A percentile compares a stretch with the other conserved stretches of the same genome.
phyloP scores from a whole-genome alignment of 2,113 vertebrate species.

The Panthera leo region DNA sequence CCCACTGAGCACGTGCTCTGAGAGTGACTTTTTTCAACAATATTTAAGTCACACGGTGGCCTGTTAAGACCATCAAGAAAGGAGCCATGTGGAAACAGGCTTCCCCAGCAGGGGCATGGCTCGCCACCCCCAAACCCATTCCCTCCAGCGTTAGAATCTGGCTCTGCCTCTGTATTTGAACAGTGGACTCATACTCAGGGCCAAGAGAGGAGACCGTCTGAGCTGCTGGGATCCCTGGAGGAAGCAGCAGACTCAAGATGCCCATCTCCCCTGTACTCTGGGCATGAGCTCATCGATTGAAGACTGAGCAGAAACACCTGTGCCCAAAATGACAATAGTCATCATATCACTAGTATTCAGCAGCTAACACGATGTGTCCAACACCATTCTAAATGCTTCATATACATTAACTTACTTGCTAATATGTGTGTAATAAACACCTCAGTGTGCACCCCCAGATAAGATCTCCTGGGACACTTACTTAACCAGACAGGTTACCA shows the following conservation, averaged over 20 bases:
- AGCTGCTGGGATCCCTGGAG: not conserved
- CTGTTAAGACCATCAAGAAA: not conserved
- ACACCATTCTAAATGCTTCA: not conserved
- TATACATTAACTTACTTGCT: not conserved
- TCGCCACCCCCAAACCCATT: not conserved
- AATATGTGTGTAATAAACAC: not conserved
- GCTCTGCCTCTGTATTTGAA: not conserved
- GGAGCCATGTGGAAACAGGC: not conserved
- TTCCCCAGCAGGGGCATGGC: not conserved
- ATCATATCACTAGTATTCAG: accelerated
- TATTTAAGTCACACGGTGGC: not conserved
- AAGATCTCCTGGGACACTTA: accelerated
- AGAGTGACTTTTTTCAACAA: not conserved
- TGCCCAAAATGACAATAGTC: not conserved
- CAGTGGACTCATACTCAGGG: not conserved
- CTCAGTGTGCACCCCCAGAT: not conserved
- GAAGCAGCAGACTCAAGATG: not conserved
- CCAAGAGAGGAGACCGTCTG: accelerated
- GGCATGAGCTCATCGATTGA: not conserved
- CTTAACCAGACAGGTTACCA: not conserved
- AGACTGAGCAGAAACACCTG: not conserved
- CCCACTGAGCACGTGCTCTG: not conserved
- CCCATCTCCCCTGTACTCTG: accelerated
- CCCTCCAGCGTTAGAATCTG: too few relatives aligned
- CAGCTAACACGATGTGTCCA: not conserved